phyloP scores from a whole-genome alignment of 2,113 vertebrate species.

The Gila orcuttii region DNA sequence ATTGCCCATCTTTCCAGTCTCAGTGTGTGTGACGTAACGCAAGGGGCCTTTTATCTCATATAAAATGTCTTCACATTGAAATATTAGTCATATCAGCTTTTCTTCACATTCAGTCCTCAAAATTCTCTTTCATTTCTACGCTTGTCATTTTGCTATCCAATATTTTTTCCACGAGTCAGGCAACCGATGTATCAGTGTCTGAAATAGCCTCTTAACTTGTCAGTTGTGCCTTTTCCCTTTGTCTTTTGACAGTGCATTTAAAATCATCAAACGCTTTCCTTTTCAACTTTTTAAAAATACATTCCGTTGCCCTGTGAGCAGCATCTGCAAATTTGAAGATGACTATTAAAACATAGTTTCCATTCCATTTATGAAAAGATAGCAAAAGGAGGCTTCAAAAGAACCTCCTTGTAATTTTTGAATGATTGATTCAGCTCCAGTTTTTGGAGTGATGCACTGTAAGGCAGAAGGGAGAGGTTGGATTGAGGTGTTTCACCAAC shows the following conservation, averaged over 20 bases:
- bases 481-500: not conserved
- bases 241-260: constrained; percentile 5
- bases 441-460: not conserved
- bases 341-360: constrained; percentile 9
- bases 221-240: constrained; percentile 25
- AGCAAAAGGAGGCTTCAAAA: constrained; percentile 5
- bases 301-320: not conserved
- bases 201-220: constrained; percentile 24
- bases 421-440: constrained; percentile 13
- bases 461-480: not conserved
- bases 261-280: constrained; percentile 16
- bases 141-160: constrained; percentile 31
- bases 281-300: constrained; percentile 12
- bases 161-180: constrained; percentile 10
- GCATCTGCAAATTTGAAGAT: not conserved
- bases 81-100: constrained; percentile 45
- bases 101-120: constrained; percentile 24
- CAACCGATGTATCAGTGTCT: constrained; percentile 20
- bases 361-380: not conserved
- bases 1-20: constrained; percentile 50
- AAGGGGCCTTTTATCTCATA: constrained; percentile 42
- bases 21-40: constrained; percentile 29
- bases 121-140: constrained; percentile 19
- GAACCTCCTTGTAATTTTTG: not conserved
- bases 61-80: constrained; percentile 45